Evolutionary conservation across 2,113 vertebrate genomes (phyloP).

Genomic region (Strix aluco): DNA sequence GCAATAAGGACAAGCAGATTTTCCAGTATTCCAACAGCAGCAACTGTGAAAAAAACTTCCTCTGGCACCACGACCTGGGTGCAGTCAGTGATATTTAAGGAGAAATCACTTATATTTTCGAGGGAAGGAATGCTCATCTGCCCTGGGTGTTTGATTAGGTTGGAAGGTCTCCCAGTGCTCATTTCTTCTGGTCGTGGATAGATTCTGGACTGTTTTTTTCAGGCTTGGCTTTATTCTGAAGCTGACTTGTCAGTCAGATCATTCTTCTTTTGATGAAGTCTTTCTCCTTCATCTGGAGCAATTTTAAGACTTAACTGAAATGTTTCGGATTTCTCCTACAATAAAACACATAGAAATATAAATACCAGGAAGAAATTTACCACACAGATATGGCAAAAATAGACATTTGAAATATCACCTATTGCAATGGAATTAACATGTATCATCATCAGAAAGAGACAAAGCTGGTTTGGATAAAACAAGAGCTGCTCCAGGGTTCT

Average conservation of each 20-base stretch:
- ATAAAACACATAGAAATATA: neutral
- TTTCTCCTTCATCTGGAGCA: neutral
- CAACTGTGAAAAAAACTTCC: conserved; percentile 86
- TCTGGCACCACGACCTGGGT: conserved; percentile 81
- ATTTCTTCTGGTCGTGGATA: conserved; percentile 32
- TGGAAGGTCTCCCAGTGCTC: conserved; percentile 26
- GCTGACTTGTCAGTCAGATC: neutral
- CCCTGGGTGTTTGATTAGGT: conserved; percentile 15
- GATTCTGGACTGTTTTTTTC: neutral
- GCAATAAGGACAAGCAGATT: conserved; percentile 90
- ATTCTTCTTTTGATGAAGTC: neutral
- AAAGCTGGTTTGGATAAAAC: neutral
- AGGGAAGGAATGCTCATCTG: conserved; percentile 9
- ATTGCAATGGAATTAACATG: neutral
- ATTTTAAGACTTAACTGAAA: neutral
- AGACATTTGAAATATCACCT: neutral
- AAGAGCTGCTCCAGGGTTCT: neutral
- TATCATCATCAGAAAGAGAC: neutral
- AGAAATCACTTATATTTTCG: conserved; percentile 38
- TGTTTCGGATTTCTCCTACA: conserved; percentile 8
- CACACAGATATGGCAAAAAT: neutral
- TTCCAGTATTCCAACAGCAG: conserved; percentile 84
- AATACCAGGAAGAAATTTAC: neutral
- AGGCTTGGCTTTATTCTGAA: neutral
- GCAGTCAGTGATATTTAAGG: conserved; percentile 81